phyloP scores from a whole-genome alignment of 2,888 invertebrate species.

The Eueremaeus valkanovi region DNA sequence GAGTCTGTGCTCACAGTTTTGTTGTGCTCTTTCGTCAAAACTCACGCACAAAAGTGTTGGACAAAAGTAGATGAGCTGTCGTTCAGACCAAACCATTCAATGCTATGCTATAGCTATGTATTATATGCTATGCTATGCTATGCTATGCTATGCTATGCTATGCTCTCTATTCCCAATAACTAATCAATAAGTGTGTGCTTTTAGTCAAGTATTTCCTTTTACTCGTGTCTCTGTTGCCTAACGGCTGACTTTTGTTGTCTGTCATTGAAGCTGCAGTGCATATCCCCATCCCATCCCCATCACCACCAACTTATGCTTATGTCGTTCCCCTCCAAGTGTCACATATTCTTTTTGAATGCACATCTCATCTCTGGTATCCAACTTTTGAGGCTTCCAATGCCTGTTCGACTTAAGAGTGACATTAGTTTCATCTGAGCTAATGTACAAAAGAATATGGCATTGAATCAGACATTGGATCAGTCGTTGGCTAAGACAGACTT shows the following conservation, averaged over 20 bases:
- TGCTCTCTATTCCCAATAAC: slow-evolving; percentile 26
- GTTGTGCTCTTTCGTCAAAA: slow-evolving; percentile 17
- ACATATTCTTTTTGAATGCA: slow-evolving; percentile 24
- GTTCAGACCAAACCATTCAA: slow-evolving; percentile 5
- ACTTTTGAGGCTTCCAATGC: slow-evolving; percentile 23
- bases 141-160: too few species aligned
- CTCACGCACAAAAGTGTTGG: neutral
- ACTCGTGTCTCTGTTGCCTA: neutral
- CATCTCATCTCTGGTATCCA: slow-evolving; percentile 31
- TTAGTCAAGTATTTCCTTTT: slow-evolving; percentile 34
- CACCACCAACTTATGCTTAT: slow-evolving; percentile 4
- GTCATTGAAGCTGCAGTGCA: too few species aligned
- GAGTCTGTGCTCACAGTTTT: neutral
- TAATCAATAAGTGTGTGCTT: slow-evolving; percentile 37
- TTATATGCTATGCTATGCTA: too few species aligned
- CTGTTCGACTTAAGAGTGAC: slow-evolving; percentile 9
- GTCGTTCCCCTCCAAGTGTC: slow-evolving; percentile 25
- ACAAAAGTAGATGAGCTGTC: slow-evolving; percentile 16
- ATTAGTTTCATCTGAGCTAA: slow-evolving; percentile 24
- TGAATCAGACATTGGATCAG: too few species aligned
- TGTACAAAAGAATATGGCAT: slow-evolving; percentile 35
- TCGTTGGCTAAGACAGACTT: slow-evolving; percentile 1
- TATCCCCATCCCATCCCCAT: too few species aligned
- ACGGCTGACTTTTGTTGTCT: slow-evolving; percentile 5
- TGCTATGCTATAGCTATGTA: too few species aligned